Percentiles rank a stretch among this genome's conserved stretches.
phyloP scores from a whole-genome alignment of 2,797 vertebrate genomes.

The Tadarida brasiliensis region DNA sequence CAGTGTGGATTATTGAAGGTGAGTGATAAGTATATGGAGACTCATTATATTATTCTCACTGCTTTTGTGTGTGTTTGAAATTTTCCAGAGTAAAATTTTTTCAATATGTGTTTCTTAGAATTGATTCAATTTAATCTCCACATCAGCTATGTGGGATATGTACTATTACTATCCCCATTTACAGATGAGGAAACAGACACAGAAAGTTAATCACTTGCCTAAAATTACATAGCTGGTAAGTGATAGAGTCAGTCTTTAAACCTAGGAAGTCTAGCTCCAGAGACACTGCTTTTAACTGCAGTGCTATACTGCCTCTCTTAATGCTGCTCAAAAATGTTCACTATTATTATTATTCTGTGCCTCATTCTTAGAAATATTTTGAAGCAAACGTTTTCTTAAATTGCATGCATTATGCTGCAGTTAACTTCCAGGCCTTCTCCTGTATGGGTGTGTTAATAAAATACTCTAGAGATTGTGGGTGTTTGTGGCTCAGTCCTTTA shows the following conservation, averaged over 20 bases:
- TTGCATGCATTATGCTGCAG: slow-evolving; percentile 50
- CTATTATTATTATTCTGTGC: slow-evolving; percentile 35
- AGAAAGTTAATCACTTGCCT: slow-evolving; percentile 41
- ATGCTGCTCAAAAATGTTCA: slow-evolving; percentile 48
- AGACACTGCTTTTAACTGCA: slow-evolving; percentile 55
- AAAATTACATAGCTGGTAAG: not conserved
- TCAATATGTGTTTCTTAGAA: not conserved
- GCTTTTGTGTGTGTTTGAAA: slow-evolving; percentile 35
- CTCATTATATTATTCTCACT: not conserved
- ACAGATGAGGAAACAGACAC: slow-evolving; percentile 20
- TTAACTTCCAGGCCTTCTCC: not conserved
- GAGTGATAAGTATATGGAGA: not conserved
- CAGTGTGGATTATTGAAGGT: slow-evolving; percentile 6
- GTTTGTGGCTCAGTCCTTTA: not conserved
- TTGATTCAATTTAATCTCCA: not conserved
- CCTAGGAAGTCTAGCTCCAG: slow-evolving; percentile 13
- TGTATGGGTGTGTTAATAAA: slow-evolving; percentile 34
- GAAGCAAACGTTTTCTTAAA: slow-evolving; percentile 68
- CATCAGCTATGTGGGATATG: not conserved
- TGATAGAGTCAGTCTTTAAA: slow-evolving; percentile 47
- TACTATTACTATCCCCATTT: not conserved
- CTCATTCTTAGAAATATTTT: slow-evolving; percentile 63
- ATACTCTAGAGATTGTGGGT: not conserved
- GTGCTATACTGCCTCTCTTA: not conserved
- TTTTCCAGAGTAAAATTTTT: not conserved